Base-by-base conservation (phyloP, 2,797 vertebrate genomes). In the Spheniscus humboldti region DNA sequence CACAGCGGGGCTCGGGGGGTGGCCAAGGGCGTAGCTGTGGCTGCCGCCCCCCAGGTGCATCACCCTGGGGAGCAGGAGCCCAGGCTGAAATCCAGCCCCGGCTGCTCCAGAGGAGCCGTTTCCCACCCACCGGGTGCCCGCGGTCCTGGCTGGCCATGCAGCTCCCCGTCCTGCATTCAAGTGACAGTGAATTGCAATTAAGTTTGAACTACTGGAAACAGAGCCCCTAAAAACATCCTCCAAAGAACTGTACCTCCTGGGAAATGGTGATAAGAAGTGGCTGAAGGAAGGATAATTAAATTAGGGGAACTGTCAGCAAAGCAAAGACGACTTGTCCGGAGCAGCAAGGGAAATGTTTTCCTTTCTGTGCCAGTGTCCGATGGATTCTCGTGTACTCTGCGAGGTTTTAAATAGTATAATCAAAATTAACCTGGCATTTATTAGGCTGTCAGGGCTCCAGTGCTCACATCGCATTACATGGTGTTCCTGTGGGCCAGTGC, bases 391-490 rank as follows among this genome's bases (percentile, higher is more conserved):
- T 53, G 45, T 28, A 15, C 48, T 75, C 64, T 57, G 25, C 3
- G 7, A 50, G 47, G 20, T 45, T 52, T 80, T 45, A 47, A 48
- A 30, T 73, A 37, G n/a, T 37, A 24, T 20, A 35, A 35, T 67
- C 9, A 39, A 39, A 25, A 20, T 43, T 20, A 47, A 22, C 2
- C 15, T 6, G 8, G 39, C 24, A 2, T 23, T 67, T 72, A 31
- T 39, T 41, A 45, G 31, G 18, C 23, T 11, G 4, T 23, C 33
- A 18, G 39, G 37, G 41, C 48, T 52, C 20, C n/a, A 5, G 43
- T 2, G 28, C 68, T 48, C 43, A 1, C 3, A 2, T 47, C n/a
- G 37, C 35, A 16, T 18, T 27, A 14, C 23, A 1, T 0, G 4
- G 19, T 23, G 69, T 10, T 80, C 14, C 56, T 28, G 35, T 3